Percentiles rank a stretch among this genome's conserved stretches.
Conservation (phyloP, 2,113 vertebrate genomes). For the Grammomys surdaster region DNA sequence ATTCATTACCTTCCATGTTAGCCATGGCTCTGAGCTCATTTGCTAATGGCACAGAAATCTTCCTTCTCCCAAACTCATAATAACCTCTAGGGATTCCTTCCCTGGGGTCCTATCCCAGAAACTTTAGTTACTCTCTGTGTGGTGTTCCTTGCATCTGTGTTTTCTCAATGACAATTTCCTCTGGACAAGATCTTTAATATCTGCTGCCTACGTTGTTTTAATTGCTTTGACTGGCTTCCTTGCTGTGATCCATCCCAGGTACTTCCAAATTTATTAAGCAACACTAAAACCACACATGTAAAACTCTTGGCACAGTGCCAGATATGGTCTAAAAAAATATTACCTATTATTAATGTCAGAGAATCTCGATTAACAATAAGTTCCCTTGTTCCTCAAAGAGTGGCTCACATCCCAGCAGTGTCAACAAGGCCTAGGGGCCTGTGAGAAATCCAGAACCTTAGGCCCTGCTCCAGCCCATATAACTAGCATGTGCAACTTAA, state of each 20-base stretch:
- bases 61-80: neutral
- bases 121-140: neutral
- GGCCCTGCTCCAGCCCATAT: neutral
- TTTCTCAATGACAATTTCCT: neutral
- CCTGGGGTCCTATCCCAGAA: neutral
- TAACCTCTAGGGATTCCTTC: neutral
- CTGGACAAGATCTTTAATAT: neutral
- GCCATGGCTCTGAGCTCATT: neutral
- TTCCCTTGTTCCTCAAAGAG: neutral
- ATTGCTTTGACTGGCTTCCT: neutral
- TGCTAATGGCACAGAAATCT: neutral
- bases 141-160: neutral
- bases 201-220: neutral
- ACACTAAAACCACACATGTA: neutral
- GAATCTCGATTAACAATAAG: neutral
- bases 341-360: neutral
- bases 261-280: constrained; percentile 3
- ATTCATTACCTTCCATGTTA: neutral
- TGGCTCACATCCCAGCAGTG: neutral
- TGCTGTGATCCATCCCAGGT: neutral
- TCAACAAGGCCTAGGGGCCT: neutral
- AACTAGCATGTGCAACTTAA: neutral
- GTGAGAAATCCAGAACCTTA: neutral
- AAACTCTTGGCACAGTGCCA: neutral
- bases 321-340: neutral